Base-by-base conservation (phyloP, 2,113 vertebrate species). In the Oceanodroma tethys region DNA sequence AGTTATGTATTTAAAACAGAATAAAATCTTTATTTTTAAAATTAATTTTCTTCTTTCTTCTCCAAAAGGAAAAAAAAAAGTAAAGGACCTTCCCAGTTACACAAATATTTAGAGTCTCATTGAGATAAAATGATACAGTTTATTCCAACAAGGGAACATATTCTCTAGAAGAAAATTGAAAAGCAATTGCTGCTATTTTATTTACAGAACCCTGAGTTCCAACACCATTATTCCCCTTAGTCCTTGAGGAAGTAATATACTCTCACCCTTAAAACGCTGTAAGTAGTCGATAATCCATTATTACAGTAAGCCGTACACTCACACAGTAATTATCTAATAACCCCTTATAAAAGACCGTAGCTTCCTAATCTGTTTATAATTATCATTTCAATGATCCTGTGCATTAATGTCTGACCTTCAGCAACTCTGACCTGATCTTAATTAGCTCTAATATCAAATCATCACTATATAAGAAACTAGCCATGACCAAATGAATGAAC, bases 331-430 rank as follows among this genome's bases (percentile, higher is more conserved):
- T 99, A 99, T 98, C 98, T 98, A 99, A 99, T 99, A 99, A 99
- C 98, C 98, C 97, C 98, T 98, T 98, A 98, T 99, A 99, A 99
- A 99, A 98, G 98, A 99, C 99, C 99, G 97, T 99, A 99, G 99
- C 99, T 99, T 99, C 98, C 98, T 99, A 99, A 99, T 99, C 99
- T 99, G 99, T 99, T 99, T 99, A 99, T 99, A 99, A 99, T 99
- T 99, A 99, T 99, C 99, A 99, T 99, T 99, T 99, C 99, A 99
- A 98, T 99, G 99, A 99, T 99, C 99, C 99, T 98, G 98, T 98
- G 98, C 99, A 99, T 99, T 99, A 99, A 99, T 98, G 99, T 98
- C 98, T 98, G 99, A 99, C 99, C 99, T 99, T 99, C 99, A 99
- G 98, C 99, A 99, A 99, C 99, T 99, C 99, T 99, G 99, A 99